Evolutionary conservation across 2,113 vertebrate genomes (phyloP), one percentile per base, ranked within the genome.

Genomic region (Gasterosteus nipponicus): DNA sequence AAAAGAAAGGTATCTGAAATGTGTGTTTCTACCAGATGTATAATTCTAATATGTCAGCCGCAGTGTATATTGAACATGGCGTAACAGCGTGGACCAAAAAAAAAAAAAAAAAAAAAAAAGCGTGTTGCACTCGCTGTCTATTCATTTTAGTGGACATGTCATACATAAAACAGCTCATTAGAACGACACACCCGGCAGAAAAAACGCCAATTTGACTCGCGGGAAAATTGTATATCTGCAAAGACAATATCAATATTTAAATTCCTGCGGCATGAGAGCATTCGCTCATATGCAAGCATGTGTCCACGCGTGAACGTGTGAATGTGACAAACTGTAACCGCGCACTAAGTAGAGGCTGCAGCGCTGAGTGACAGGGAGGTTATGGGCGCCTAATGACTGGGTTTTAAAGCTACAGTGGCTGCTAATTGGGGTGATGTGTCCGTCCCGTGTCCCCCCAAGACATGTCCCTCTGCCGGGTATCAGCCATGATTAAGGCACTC

Each of bases 361-460:
- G 78, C 5, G 47, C 8, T 84, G 83, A 91, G 66, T 90, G 88
- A 92, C 87, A 87, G 82, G 74, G 66, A 87, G 90, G 88, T 89
- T 91, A 89, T 83, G 73, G 77, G 80, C 68, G 84, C 78, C 65
- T 83, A 91, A 90, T 92, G 88, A 93, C 73, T 80, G 82, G 81
- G 85, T 87, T 89, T 89, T 82, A 90, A 86, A 87, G 81, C 87
- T 72, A 77, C 68, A 83, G 86, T 80, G 79, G 33, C 82, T 39
- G 82, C 90, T 91, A 93, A 92, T 92, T 93, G 89, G 86, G 87
- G 91, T 89, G 88, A 93, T 82, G 82, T 88, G 88, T 87, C 82
- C 86, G 39, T 87, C 87, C 85, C 1, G 18, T 86, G 84, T 86
- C 84, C 86, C 83, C 80, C 73, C 57, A 90, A 91, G 86, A 91